A percentile compares a stretch with the other conserved stretches of the same genome.
These are phyloP conservation scores for Phoxinus phoxinus DNA, from an alignment of 2,113 vertebrate genomes.

Conservation along the genomic window DNA sequence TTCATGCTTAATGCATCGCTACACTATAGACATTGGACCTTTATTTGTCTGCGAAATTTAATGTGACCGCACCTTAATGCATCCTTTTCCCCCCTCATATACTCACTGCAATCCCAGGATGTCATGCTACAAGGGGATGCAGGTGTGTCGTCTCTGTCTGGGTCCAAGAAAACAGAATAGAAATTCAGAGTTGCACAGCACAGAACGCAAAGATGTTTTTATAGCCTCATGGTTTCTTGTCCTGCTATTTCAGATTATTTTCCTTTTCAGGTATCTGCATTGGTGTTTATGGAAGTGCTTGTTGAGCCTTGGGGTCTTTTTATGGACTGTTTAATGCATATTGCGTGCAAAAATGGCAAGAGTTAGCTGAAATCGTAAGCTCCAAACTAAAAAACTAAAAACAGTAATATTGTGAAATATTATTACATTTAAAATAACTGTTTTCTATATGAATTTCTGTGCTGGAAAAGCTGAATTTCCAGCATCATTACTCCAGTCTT, in stretches of 20 bases:
- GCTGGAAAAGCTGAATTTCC: no score
- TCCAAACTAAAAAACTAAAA: no score
- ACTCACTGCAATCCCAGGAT: constrained; percentile 80
- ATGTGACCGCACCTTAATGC: neutral
- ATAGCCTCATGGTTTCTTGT: neutral
- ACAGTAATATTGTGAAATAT: neutral
- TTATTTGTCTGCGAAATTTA: neutral
- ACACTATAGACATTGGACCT: neutral
- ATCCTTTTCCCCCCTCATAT: neutral
- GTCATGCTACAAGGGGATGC: constrained; percentile 77
- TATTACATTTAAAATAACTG: neutral
- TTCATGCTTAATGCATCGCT: neutral
- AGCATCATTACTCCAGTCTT: neutral
- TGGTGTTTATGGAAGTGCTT: neutral
- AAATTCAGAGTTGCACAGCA: neutral
- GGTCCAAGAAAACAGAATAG: constrained; percentile 46
- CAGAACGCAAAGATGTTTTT: neutral
- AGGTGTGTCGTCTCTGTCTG: constrained; percentile 77
- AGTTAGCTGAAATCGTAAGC: no score
- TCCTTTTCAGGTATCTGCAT: neutral
- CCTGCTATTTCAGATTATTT: neutral
- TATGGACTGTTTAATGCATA: neutral
- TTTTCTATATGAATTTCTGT: neutral
- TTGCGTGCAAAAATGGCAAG: no score
- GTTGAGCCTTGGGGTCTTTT: neutral